Conservation (phyloP, 2,797 vertebrate species). For the Acanthis flammea region DNA sequence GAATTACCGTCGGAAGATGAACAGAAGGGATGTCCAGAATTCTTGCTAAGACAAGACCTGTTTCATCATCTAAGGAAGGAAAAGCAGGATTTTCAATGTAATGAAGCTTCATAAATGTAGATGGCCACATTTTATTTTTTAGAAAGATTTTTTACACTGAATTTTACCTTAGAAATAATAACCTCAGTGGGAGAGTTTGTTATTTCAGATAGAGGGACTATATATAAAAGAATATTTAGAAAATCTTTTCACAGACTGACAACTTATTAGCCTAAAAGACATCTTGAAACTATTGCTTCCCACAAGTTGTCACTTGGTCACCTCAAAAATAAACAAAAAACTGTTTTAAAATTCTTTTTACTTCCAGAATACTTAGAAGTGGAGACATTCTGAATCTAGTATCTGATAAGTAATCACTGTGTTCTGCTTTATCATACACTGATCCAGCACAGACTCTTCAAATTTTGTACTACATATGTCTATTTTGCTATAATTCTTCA, state of each 20-base stretch:
- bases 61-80: slow-evolving; percentile 27
- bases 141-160: neutral
- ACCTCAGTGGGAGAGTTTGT: neutral
- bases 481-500: neutral
- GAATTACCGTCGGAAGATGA: slow-evolving; percentile 40
- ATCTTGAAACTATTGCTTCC: neutral
- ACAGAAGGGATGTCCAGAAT: slow-evolving; percentile 75
- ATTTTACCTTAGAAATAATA: neutral
- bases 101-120: neutral
- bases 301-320: neutral
- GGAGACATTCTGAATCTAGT: neutral
- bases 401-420: neutral
- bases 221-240: neutral
- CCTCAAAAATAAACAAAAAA: neutral
- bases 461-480: neutral
- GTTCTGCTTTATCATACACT: neutral
- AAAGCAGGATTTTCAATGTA: neutral
- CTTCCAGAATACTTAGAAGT: neutral
- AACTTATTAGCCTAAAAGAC: neutral
- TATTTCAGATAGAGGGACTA: neutral
- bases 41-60: slow-evolving; percentile 37
- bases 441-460: neutral
- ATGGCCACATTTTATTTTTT: neutral
- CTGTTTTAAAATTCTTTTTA: neutral
- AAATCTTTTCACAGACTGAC: neutral